phyloP scores from a whole-genome alignment of 2,888 invertebrate genomes.

The Caenorhabditis drosophilae region DNA sequence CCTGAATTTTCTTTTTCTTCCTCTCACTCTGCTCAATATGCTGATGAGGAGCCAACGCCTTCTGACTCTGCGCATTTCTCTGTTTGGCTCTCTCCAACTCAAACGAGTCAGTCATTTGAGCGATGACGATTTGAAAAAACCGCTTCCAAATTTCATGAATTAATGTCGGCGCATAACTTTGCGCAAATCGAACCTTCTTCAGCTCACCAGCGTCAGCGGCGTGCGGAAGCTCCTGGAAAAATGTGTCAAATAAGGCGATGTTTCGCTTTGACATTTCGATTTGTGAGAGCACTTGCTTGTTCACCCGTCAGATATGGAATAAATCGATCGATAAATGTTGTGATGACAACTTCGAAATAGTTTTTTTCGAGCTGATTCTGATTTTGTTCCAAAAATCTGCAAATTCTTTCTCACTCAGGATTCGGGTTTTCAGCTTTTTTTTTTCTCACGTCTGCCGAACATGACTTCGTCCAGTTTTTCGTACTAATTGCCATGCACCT shows the following conservation, averaged over 20 bases:
- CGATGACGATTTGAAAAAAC: conserved; percentile 55
- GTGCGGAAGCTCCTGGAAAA: conserved; percentile 46
- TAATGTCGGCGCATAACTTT: conserved; percentile 55
- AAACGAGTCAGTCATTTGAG: conserved; percentile 65
- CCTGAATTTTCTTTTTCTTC: conserved; percentile 56
- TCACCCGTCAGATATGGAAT: conserved; percentile 66
- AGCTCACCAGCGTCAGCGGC: conserved; percentile 40
- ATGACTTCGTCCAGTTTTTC: conserved; percentile 66
- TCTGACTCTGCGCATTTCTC: conserved; percentile 58
- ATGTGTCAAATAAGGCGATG: background rate
- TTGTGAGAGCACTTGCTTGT: conserved; percentile 55
- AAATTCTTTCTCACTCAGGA: conserved; percentile 5
- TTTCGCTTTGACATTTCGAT: background rate
- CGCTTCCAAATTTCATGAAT: conserved; percentile 63
- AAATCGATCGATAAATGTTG: conserved; percentile 57
- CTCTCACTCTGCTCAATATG: conserved; percentile 60
- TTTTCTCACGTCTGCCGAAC: conserved; percentile 39
- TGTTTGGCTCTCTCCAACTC: conserved; percentile 66
- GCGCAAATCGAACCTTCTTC: conserved; percentile 63
- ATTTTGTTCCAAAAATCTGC: conserved; percentile 63
- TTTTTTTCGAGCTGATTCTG: conserved; percentile 66
- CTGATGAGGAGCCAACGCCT: conserved; percentile 67
- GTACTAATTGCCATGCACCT: conserved; percentile 67
- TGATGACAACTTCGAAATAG: conserved; percentile 64
- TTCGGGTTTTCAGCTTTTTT: background rate